A percentile compares a stretch with the other conserved stretches of the same genome.
These are phyloP conservation scores for Phrynosoma blainvillii DNA, from an alignment of 2,113 vertebrate genomes.

Conservation along the genomic window DNA sequence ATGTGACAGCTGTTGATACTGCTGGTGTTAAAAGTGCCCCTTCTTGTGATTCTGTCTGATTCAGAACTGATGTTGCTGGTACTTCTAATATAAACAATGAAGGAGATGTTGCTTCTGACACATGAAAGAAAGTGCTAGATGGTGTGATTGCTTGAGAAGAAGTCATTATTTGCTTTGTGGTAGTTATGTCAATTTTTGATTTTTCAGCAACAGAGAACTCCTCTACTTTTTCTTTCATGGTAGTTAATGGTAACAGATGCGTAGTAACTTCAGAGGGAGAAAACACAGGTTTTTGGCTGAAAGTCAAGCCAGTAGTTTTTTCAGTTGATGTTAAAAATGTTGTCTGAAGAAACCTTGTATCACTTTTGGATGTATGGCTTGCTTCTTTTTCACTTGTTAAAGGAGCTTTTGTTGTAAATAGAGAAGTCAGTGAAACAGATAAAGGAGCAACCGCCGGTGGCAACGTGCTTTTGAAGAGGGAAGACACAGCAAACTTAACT, in stretches of 20 bases:
- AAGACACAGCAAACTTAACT: not conserved
- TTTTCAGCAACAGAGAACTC: constrained; percentile 49
- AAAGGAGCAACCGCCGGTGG: constrained; percentile 20
- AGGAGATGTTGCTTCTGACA: constrained; percentile 21
- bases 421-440: constrained; percentile 3
- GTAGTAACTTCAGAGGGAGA: constrained; percentile 12
- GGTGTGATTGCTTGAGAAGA: constrained; percentile 28
- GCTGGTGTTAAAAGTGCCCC: constrained; percentile 7
- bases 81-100: constrained; percentile 22
- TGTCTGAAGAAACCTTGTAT: constrained; percentile 18
- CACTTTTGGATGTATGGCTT: constrained; percentile 24
- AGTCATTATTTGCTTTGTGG: constrained; percentile 23
- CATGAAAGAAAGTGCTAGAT: not conserved
- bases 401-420: constrained; percentile 39
- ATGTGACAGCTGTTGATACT: constrained; percentile 25
- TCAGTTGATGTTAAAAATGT: not conserved
- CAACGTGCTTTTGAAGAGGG: constrained; percentile 19
- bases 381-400: constrained; percentile 35
- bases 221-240: not conserved
- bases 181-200: not conserved
- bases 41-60: constrained; percentile 11
- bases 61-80: not conserved
- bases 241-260: not conserved
- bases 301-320: constrained; percentile 4
- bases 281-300: constrained; percentile 20